These are phyloP conservation scores for Pristiophorus japonicus DNA, from an alignment of 2,113 vertebrate genomes.

Conservation along the genomic window DNA sequence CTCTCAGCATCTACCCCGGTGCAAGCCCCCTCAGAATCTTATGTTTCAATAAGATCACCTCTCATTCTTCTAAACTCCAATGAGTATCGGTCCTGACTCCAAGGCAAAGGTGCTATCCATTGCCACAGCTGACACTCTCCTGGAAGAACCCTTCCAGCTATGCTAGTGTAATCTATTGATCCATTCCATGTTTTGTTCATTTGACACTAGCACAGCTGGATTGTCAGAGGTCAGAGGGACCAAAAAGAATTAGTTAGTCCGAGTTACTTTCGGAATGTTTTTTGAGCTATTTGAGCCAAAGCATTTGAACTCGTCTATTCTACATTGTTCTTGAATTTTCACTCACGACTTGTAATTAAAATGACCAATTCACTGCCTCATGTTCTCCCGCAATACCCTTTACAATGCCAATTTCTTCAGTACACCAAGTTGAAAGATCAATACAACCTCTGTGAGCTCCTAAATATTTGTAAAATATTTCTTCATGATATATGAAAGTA, in stretches of 20 bases:
- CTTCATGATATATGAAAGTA: background rate
- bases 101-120: no score
- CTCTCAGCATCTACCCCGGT: no score
- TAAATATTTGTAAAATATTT: background rate
- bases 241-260: background rate
- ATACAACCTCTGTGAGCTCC: background rate
- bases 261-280: background rate
- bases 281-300: no score
- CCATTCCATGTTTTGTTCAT: background rate
- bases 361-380: background rate
- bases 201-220: background rate
- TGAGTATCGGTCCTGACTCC: no score
- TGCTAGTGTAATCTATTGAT: background rate
- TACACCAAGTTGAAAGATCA: background rate
- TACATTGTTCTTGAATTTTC: background rate
- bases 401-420: background rate
- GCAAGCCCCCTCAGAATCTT: no score
- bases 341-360: background rate
- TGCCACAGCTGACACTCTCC: no score
- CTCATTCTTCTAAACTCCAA: no score
- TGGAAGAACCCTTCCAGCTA: background rate
- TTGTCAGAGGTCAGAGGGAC: background rate
- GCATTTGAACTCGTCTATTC: background rate
- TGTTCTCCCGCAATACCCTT: background rate
- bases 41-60: no score